These are phyloP conservation scores for Heloderma charlesbogerti DNA, from an alignment of 2,113 vertebrate species.

Conservation along the genomic window DNA sequence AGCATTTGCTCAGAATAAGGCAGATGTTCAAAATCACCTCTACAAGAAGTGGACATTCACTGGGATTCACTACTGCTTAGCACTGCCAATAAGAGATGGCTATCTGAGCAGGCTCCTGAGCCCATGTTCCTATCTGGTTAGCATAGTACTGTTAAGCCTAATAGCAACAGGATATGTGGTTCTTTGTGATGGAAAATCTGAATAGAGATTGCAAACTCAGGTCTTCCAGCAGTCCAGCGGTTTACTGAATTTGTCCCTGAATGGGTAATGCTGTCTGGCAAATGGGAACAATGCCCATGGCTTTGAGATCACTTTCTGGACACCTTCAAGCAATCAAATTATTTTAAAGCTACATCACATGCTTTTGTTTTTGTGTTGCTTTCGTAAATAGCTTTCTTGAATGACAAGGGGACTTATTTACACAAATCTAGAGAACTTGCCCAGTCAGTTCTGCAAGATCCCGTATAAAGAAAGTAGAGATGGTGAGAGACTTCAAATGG, in stretches of 20 bases:
- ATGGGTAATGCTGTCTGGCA: neutral
- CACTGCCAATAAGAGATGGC: neutral
- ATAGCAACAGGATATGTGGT: conserved; percentile 24
- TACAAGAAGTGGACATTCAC: neutral
- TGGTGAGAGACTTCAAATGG: neutral
- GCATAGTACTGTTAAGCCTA: conserved; percentile 39
- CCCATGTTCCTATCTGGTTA: conserved; percentile 26
- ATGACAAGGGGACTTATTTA: no score
- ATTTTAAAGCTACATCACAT: neutral
- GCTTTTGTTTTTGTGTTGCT: neutral
- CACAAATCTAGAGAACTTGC: neutral
- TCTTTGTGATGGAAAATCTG: conserved; percentile 35
- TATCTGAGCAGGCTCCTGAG: conserved; percentile 3
- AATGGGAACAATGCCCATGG: neutral
- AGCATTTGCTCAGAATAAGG: neutral
- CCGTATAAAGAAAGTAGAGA: neutral
- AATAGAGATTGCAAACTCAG: neutral
- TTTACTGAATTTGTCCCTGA: neutral
- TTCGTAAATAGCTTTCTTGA: neutral
- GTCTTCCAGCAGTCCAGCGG: neutral
- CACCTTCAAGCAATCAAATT: neutral
- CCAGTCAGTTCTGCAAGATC: no score
- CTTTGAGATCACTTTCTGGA: neutral
- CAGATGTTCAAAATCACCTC: neutral
- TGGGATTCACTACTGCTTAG: neutral